A percentile compares a stretch with the other conserved stretches of the same genome.
Evolutionary conservation across 1,140 invertebrate species (phyloP).

Genomic region (Lordiphosa stackelbergi): DNA sequence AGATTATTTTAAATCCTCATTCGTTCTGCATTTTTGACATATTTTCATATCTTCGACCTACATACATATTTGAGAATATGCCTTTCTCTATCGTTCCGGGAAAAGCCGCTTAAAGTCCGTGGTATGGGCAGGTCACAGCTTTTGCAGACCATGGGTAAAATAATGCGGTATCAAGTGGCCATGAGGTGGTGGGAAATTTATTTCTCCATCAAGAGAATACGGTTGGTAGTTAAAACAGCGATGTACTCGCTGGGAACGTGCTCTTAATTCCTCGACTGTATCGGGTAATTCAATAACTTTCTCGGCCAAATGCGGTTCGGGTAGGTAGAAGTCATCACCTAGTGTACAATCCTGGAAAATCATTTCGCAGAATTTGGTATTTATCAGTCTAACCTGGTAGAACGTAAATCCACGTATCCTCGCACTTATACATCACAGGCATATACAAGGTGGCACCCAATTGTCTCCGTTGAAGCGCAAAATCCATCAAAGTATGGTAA

Average conservation of each 20-base stretch:
- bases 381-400: conserved; percentile 34
- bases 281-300: conserved; percentile 32
- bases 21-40: too few relatives aligned
- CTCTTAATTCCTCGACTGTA: conserved; percentile 26
- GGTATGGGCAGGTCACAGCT: conserved; percentile 35
- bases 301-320: conserved; percentile 31
- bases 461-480: conserved; percentile 37
- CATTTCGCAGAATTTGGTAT: not conserved
- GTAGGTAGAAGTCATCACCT: conserved; percentile 56
- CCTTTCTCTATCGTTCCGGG: conserved; percentile 23
- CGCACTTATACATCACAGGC: conserved; percentile 43
- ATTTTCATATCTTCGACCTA: too few relatives aligned
- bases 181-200: conserved; percentile 38
- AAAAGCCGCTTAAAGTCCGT: conserved; percentile 63
- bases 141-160: conserved; percentile 20
- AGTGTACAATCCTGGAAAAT: not conserved
- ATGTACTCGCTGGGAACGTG: conserved; percentile 39
- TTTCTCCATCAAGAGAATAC: conserved; percentile 2
- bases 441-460: conserved; percentile 41
- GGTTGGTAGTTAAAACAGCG: conserved; percentile 19
- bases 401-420: conserved; percentile 18
- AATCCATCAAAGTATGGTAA: conserved; percentile 26
- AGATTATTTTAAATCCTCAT: too few relatives aligned
- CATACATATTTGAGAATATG: not conserved
- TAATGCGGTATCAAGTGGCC: conserved; percentile 45